Conservation (phyloP, 2,797 vertebrate species). For the Catostomus latipinnis region DNA sequence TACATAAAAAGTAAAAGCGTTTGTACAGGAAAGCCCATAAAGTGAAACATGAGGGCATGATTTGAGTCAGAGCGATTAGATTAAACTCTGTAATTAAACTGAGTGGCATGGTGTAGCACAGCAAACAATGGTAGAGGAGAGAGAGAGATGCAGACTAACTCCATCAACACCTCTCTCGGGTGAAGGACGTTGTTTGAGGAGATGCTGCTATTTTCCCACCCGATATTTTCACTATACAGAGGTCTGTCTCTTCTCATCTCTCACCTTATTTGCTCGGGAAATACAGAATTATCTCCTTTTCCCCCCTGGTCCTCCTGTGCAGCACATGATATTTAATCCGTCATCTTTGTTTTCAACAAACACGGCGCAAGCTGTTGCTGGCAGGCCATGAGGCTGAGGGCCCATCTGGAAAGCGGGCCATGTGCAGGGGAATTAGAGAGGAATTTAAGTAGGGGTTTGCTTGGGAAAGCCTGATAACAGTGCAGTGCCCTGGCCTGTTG, state of each 20-base stretch:
- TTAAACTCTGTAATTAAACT: constrained; percentile 60
- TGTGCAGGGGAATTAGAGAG: constrained; percentile 77
- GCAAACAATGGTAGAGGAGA: constrained; percentile 38
- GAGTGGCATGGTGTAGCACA: constrained; percentile 52
- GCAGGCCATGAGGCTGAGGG: constrained; percentile 79
- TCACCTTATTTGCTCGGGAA: constrained; percentile 64
- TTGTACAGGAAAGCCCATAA: constrained; percentile 53
- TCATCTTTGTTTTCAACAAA: constrained; percentile 93
- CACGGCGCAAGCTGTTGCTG: constrained; percentile 89
- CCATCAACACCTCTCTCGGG: constrained; percentile 16
- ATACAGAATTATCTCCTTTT: constrained; percentile 59
- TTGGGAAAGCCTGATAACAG: constrained; percentile 65
- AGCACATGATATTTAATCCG: constrained; percentile 88
- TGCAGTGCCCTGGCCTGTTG: constrained; percentile 58
- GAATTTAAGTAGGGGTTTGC: constrained; percentile 72
- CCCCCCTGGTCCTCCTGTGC: constrained; percentile 64
- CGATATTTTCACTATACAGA: constrained; percentile 37
- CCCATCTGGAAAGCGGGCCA: constrained; percentile 88
- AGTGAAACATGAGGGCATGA: constrained; percentile 57
- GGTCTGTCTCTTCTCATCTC: constrained; percentile 39
- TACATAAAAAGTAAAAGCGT: constrained; percentile 52
- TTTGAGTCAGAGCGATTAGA: constrained; percentile 52
- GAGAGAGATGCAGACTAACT: constrained; percentile 14
- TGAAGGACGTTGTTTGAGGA: constrained; percentile 1
- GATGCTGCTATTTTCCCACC: constrained; percentile 17